Evolutionary conservation across 2,888 invertebrate species (phyloP), one percentile per base, ranked within the genome.

Genomic region (Pseudeuparius sepicola): DNA sequence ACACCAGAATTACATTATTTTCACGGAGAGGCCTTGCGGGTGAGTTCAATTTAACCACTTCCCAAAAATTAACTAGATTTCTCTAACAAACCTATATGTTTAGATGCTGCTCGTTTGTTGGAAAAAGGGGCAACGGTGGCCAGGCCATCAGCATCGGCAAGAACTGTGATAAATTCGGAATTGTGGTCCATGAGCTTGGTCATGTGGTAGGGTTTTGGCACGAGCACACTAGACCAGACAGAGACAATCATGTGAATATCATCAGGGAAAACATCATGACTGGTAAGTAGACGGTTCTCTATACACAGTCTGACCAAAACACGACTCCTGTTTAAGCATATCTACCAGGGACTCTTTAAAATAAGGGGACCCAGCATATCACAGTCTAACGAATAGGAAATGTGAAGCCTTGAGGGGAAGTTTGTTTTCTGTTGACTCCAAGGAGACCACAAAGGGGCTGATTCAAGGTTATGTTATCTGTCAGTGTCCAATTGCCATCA

Each of bases 171-270:
- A 97, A 96, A 65, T 94, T 96, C 57, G 96, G 96, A 34, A 97
- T 96, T 48, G 93, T 96, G 29, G 93, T 94, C 3, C 94, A 96
- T 61, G 94, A 94, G 60, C 64, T 96, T 46, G 94, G 96, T 4
- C 90, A 90, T 62, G 90, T 90, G 47, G 87, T 96, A 14, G 96
- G 96, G 36, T 97, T 97, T 66, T 97, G 96, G 96, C 97, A 98
- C 62, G 97, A 98, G 59, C 97, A 98, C 63, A 97, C 97, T 1
- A 68, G 97, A 26, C 97, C 97, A 0, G 98, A 98, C 61, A 66
- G 98, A 31, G 96, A 96, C 58, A 77, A 83, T 43, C 93, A 96
- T 61, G 97, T 98, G 45, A 88, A 92, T 59, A 97, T 98, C 54
- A 87, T 94, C 53, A 77, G 88, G 53, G 90, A 92, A 52, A 94